Evolutionary conservation across 1,140 invertebrate genomes (phyloP).

Genomic region (Chrysoperla carnea): DNA sequence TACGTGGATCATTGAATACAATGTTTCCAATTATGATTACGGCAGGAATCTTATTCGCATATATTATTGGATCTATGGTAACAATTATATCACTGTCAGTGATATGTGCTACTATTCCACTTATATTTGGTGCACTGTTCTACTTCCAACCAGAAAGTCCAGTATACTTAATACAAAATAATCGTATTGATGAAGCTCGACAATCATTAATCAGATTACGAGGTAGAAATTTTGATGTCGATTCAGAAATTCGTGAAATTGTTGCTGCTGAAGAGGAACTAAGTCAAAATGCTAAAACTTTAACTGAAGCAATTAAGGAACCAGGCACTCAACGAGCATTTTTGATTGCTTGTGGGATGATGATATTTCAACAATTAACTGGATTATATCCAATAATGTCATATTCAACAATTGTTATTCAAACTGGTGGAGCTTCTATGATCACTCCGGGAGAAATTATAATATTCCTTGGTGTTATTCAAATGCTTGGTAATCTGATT

Average conservation of each 20-base stretch:
- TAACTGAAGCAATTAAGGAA: slow-evolving; percentile 7
- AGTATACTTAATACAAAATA: slow-evolving; percentile 29
- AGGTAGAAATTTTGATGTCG: slow-evolving; percentile 41
- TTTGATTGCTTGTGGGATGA: slow-evolving; percentile 51
- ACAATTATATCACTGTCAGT: slow-evolving; percentile 51
- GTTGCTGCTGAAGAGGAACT: slow-evolving; percentile 52
- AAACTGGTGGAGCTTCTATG: slow-evolving; percentile 25
- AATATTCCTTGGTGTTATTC: slow-evolving; percentile 59
- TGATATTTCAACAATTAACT: slow-evolving; percentile 70
- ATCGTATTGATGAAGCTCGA: slow-evolving; percentile 40
- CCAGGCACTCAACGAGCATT: slow-evolving; percentile 42
- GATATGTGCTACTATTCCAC: slow-evolving; percentile 34
- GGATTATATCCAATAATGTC: slow-evolving; percentile 75
- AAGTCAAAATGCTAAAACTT: slow-evolving; percentile 31
- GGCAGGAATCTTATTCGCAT: slow-evolving; percentile 51
- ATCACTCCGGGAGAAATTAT: slow-evolving; percentile 33
- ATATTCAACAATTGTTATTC: slow-evolving; percentile 45
- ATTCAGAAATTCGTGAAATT: slow-evolving; percentile 33
- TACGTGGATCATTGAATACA: slow-evolving; percentile 59
- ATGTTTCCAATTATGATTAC: slow-evolving; percentile 63
- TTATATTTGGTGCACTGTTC: slow-evolving; percentile 36
- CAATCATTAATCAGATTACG: slow-evolving; percentile 45
- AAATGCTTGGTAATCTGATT: slow-evolving; percentile 48
- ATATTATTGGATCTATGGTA: slow-evolving; percentile 46
- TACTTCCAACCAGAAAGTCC: slow-evolving; percentile 53